phyloP scores from a whole-genome alignment of 2,113 vertebrate species.

The Gambusia holbrooki region DNA sequence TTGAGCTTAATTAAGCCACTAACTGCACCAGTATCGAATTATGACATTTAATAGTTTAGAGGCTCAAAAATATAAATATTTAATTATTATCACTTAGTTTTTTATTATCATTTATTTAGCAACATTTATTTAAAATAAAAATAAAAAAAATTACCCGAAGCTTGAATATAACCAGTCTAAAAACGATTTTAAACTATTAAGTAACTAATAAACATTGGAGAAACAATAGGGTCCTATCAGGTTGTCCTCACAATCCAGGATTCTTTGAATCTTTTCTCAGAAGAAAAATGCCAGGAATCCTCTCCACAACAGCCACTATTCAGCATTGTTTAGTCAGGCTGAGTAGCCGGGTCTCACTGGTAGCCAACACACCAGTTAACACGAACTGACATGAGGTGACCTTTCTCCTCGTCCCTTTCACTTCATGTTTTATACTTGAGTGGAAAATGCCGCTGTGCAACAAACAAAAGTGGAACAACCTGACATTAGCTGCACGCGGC shows the following conservation, averaged over 20 bases:
- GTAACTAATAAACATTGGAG: neutral
- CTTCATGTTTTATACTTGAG: slow-evolving; percentile 42
- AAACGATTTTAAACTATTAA: neutral
- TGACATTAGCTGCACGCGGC: neutral
- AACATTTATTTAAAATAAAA: no score
- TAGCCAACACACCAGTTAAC: slow-evolving; percentile 31
- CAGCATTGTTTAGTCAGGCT: slow-evolving; percentile 33
- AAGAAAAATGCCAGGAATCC: slow-evolving; percentile 15
- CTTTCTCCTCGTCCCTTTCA: slow-evolving; percentile 38
- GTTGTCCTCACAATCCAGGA: neutral
- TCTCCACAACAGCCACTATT: slow-evolving; percentile 11
- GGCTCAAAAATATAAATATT: neutral
- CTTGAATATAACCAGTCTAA: neutral
- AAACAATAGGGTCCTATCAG: neutral
- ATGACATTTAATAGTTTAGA: neutral
- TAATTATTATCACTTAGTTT: no score
- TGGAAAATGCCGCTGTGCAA: slow-evolving; percentile 14
- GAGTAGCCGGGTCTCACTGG: slow-evolving; percentile 24
- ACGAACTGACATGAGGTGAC: slow-evolving; percentile 42
- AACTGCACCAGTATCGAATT: neutral
- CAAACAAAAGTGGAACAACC: slow-evolving; percentile 22
- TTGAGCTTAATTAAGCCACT: neutral
- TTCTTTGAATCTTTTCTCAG: slow-evolving; percentile 10
- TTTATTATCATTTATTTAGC: no score
- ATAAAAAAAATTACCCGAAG: no score